Conservation (phyloP, 1,140 invertebrate genomes). For the Hylaeus anthracinus region DNA sequence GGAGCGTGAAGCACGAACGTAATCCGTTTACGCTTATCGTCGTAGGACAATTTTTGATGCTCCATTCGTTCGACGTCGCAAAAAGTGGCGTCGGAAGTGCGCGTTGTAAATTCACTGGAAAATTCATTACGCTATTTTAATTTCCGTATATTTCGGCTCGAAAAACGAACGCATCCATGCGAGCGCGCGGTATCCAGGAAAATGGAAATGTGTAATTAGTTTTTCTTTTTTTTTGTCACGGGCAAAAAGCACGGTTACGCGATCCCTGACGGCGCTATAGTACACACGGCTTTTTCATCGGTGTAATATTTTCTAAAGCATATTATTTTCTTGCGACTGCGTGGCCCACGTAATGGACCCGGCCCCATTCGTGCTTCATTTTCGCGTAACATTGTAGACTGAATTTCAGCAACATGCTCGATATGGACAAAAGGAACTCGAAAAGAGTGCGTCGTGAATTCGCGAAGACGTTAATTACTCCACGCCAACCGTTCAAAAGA, state of each 20-base stretch:
- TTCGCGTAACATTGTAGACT: no score
- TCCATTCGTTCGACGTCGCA: background rate
- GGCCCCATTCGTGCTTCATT: background rate
- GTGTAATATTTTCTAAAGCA: no score
- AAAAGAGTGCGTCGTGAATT: background rate
- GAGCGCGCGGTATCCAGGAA: background rate
- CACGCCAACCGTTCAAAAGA: background rate
- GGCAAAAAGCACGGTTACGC: no score
- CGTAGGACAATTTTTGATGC: background rate
- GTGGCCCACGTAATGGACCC: no score
- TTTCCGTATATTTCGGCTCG: background rate
- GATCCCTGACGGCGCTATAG: no score
- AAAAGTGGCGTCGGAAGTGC: no score
- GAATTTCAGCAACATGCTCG: background rate
- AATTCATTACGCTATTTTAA: conserved; percentile 3
- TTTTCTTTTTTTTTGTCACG: background rate
- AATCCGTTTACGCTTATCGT: conserved; percentile 22
- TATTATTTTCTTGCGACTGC: no score
- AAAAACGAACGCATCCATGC: background rate
- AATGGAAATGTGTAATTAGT: background rate
- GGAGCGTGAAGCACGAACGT: background rate
- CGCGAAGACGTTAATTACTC: background rate
- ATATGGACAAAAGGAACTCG: background rate
- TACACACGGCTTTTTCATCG: no score
- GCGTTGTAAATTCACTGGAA: background rate